Evolutionary conservation across 2,113 vertebrate species (phyloP).

Genomic region (Megalops atlanticus): DNA sequence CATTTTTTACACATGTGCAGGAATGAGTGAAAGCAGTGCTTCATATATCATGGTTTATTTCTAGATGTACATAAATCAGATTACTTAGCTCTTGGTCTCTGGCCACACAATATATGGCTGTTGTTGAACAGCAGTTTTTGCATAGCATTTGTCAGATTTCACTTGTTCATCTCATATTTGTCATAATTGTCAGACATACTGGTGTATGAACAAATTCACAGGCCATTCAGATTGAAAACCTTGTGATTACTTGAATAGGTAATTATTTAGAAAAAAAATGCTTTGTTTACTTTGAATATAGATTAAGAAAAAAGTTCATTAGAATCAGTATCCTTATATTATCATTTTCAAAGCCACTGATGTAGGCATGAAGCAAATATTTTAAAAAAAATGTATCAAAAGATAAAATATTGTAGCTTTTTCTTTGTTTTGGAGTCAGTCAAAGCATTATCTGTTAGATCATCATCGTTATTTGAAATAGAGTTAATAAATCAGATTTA

Average conservation of each 20-base stretch:
- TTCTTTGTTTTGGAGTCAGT: background rate
- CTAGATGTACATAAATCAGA: background rate
- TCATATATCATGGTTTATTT: too few species aligned
- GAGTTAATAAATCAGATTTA: background rate
- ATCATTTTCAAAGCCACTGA: background rate
- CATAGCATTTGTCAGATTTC: background rate
- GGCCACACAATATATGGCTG: background rate
- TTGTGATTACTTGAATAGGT: background rate
- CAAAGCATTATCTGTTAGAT: background rate
- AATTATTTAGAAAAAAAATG: background rate
- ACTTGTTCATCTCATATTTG: background rate
- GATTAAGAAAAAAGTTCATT: background rate
- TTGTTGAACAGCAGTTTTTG: background rate
- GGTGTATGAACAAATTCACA: background rate
- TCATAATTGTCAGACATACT: background rate
- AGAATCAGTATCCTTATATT: background rate
- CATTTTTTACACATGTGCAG: conserved; percentile 1
- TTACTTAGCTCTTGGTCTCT: background rate
- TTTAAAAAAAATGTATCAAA: background rate
- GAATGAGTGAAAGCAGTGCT: too few species aligned
- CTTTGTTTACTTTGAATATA: too few species aligned
- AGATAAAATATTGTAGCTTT: background rate
- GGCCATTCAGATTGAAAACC: background rate
- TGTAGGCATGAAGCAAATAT: too few species aligned
- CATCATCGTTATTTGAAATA: background rate